These are phyloP conservation scores for Euleptes europaea DNA, from an alignment of 2,113 vertebrate species.

Conservation along the genomic window DNA sequence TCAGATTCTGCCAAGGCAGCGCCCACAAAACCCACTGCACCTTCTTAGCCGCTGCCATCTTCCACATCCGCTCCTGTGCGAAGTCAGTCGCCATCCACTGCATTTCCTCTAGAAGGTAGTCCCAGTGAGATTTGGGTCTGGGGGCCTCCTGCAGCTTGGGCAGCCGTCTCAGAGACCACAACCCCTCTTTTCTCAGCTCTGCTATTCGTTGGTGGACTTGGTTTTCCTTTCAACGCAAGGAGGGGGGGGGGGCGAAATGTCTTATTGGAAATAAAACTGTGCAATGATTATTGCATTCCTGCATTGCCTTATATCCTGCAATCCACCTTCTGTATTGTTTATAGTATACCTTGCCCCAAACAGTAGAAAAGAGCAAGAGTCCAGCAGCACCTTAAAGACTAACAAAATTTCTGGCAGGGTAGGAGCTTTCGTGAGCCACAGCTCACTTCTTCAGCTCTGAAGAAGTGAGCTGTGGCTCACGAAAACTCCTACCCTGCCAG, in stretches of 20 bases:
- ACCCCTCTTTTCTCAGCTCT: slow-evolving; percentile 91
- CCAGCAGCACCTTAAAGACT: too few relatives aligned
- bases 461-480: too few relatives aligned
- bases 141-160: slow-evolving; percentile 92
- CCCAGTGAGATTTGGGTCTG: slow-evolving; percentile 94
- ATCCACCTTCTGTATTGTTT: too few relatives aligned
- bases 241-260: neutral
- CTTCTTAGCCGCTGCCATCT: slow-evolving; percentile 95
- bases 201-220: slow-evolving; percentile 91
- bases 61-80: slow-evolving; percentile 96
- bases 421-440: too few relatives aligned
- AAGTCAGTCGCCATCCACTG: slow-evolving; percentile 99
- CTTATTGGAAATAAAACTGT: neutral
- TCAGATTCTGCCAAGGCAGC: neutral
- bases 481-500: too few relatives aligned
- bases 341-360: too few relatives aligned
- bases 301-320: too few relatives aligned
- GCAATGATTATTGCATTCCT: too few relatives aligned
- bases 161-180: slow-evolving; percentile 91
- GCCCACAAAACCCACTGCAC: slow-evolving; percentile 58
- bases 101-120: slow-evolving; percentile 97
- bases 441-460: too few relatives aligned
- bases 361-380: too few relatives aligned
- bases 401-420: too few relatives aligned
- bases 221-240: slow-evolving; percentile 77